phyloP scores from a whole-genome alignment of 1,140 invertebrate species.

The Bombus difficillimus region DNA sequence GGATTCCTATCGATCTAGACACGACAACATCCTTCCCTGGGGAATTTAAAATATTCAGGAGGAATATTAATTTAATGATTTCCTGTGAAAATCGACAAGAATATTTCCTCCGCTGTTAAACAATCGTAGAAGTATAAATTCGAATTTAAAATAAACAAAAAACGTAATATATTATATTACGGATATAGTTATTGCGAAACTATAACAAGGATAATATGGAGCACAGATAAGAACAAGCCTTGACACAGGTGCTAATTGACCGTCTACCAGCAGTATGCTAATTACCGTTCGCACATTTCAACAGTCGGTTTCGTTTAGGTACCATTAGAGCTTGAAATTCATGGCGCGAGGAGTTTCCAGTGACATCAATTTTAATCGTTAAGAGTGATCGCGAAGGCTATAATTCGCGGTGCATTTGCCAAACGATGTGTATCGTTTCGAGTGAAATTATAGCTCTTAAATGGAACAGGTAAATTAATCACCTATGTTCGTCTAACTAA shows the following conservation, averaged over 20 bases:
- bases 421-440: not conserved
- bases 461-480: not conserved
- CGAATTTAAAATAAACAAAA: not conserved
- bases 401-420: not conserved
- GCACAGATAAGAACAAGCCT: conserved; percentile 48
- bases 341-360: not conserved
- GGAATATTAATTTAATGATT: too few relatives aligned
- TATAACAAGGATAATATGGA: not conserved
- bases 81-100: too few relatives aligned
- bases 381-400: not conserved
- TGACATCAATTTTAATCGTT: conserved; percentile 51
- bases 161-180: not conserved
- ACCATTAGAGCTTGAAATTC: conserved; percentile 30
- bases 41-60: too few relatives aligned
- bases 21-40: too few relatives aligned
- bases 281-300: conserved; percentile 47
- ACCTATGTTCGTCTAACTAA: not conserved
- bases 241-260: conserved; percentile 55
- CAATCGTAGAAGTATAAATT: fast-evolving
- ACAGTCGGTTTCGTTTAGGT: conserved; percentile 44
- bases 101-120: not conserved
- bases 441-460: not conserved
- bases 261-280: conserved; percentile 54
- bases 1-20: too few relatives aligned
- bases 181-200: not conserved